Conservation (phyloP, 2,888 invertebrate genomes). For the Tipula lateralis region DNA sequence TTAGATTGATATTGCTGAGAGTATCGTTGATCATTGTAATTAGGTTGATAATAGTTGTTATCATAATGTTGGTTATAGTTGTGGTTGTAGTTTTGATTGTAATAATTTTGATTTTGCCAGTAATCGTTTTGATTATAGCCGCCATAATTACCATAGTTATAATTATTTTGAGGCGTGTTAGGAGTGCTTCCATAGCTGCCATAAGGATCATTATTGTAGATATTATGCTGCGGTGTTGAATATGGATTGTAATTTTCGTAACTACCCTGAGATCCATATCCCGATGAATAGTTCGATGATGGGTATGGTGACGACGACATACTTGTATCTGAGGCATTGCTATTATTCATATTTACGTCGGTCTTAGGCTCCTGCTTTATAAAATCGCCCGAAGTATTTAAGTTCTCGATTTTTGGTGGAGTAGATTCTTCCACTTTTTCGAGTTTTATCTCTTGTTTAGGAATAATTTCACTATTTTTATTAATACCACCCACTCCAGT, state of each 20-base stretch:
- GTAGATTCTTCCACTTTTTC: constrained; percentile 35
- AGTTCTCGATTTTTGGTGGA: neutral
- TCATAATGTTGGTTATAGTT: constrained; percentile 20
- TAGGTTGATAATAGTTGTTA: constrained; percentile 2
- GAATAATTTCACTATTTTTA: neutral
- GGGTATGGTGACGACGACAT: constrained; percentile 2
- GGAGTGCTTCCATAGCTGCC: constrained; percentile 37
- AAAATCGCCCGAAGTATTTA: neutral
- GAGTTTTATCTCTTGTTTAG: constrained; percentile 38
- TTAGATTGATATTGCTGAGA: neutral
- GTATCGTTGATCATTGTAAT: neutral
- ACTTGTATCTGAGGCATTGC: neutral
- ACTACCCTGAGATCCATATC: constrained; percentile 35
- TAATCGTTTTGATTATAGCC: constrained; percentile 47
- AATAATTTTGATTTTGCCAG: constrained; percentile 50
- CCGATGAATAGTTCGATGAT: neutral
- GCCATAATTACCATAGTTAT: neutral
- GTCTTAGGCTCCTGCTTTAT: constrained; percentile 7
- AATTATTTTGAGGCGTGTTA: neutral
- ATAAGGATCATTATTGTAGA: constrained; percentile 40
- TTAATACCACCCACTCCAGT: constrained; percentile 34
- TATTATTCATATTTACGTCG: neutral
- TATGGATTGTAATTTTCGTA: constrained; percentile 44
- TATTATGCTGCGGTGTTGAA: constrained; percentile 33
- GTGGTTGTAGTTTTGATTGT: constrained; percentile 52